Evolutionary conservation across 2,113 vertebrate genomes (phyloP).

Genomic region (Phyllopteryx taeniolatus): DNA sequence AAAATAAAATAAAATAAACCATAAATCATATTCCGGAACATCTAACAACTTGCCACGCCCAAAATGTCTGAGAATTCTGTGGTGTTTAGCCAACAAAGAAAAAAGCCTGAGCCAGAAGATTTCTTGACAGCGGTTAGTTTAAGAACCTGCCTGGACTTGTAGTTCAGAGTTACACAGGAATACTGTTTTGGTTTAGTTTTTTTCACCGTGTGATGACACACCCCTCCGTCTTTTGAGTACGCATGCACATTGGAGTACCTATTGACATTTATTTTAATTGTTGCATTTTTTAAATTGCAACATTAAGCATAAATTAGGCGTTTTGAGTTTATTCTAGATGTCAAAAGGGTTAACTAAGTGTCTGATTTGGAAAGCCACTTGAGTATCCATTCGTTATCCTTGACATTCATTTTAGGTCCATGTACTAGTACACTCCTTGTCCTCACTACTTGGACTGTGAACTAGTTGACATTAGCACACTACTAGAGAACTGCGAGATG

Average conservation of each 20-base stretch:
- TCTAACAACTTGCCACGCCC: constrained; percentile 28
- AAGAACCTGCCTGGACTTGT: constrained; percentile 43
- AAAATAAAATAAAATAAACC: not conserved
- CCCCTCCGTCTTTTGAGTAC: not conserved
- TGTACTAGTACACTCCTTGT: too few relatives aligned
- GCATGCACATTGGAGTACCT: not conserved
- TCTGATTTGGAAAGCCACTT: too few relatives aligned
- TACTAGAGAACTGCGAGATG: not conserved
- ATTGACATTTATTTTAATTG: not conserved
- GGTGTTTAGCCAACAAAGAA: constrained; percentile 6
- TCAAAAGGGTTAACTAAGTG: not conserved
- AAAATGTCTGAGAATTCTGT: constrained; percentile 11
- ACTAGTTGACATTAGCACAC: too few relatives aligned
- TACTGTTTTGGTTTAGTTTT: not conserved
- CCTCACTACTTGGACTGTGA: too few relatives aligned
- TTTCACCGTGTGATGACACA: not conserved
- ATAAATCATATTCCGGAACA: not conserved
- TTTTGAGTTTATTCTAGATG: not conserved
- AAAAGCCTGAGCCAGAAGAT: constrained; percentile 8
- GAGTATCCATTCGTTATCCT: too few relatives aligned
- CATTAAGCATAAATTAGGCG: not conserved
- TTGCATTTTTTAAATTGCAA: not conserved
- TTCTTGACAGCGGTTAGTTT: constrained; percentile 11
- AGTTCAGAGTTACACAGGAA: not conserved
- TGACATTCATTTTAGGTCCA: too few relatives aligned